These are phyloP conservation scores for Rhabdornis inornatus DNA, from an alignment of 2,113 vertebrate genomes.

Conservation along the genomic window DNA sequence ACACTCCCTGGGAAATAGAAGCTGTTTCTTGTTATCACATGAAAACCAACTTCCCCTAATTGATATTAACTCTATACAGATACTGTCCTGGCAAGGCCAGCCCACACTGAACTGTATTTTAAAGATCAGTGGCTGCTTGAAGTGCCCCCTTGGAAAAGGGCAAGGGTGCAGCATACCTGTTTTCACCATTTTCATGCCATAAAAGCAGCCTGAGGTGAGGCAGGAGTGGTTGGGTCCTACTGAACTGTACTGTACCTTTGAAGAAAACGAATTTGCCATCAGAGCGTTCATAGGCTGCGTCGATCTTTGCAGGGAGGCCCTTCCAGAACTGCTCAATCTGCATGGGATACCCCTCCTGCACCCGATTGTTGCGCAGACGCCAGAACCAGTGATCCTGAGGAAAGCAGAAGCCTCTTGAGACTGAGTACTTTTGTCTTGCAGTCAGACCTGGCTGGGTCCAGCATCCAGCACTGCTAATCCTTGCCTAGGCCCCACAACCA, in stretches of 20 bases:
- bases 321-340: constrained; percentile 99
- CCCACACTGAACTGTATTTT: not conserved
- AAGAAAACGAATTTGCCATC: constrained; percentile 98
- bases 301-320: constrained; percentile 90
- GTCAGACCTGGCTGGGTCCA: not conserved
- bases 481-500: not conserved
- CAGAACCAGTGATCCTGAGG: constrained; percentile 94
- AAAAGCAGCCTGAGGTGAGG: not conserved
- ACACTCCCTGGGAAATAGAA: not conserved
- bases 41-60: not conserved
- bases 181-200: not conserved
- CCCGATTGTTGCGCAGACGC: constrained; percentile 94
- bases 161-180: accelerated
- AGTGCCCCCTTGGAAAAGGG: not conserved
- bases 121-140: not conserved
- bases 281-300: constrained; percentile 93
- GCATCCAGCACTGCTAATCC: not conserved
- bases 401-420: constrained; percentile 13
- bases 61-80: not conserved
- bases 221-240: not conserved
- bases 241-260: constrained; percentile 80
- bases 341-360: constrained; percentile 98
- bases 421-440: not conserved
- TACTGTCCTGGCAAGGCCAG: not conserved
- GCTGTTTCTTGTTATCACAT: not conserved